These are phyloP conservation scores for Choreutis nemorana DNA, from an alignment of 2,888 invertebrate species.

Conservation along the genomic window DNA sequence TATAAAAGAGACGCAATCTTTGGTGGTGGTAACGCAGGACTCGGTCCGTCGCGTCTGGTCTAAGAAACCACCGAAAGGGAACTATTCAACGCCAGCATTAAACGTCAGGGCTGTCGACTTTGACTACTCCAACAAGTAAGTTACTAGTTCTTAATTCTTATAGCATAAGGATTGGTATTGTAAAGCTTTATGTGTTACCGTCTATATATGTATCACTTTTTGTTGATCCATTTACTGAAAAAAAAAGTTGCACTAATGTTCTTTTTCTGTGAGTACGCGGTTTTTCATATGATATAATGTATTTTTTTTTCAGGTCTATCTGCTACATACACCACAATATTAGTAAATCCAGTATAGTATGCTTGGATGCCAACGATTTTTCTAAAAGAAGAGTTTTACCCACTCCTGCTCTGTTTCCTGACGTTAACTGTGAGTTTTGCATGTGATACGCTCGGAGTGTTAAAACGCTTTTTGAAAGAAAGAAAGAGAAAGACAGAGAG, in stretches of 20 bases:
- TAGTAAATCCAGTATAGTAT: conserved; percentile 64
- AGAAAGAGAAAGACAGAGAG: no score
- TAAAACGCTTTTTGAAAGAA: no score
- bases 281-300: background rate
- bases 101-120: conserved; percentile 48
- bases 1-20: conserved; percentile 64
- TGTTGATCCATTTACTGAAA: no score
- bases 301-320: conserved; percentile 44
- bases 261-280: no score
- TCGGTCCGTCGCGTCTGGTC: conserved; percentile 69
- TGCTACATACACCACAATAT: conserved; percentile 77
- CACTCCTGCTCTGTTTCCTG: conserved; percentile 68
- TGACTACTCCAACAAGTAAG: conserved; percentile 39
- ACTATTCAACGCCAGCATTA: conserved; percentile 39
- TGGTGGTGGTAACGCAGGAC: conserved; percentile 73
- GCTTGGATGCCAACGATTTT: conserved; percentile 73
- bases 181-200: no score
- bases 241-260: no score
- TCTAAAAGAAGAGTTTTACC: conserved; percentile 65
- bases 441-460: no score
- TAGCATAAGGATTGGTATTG: no score
- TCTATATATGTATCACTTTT: no score
- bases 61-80: conserved; percentile 21
- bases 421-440: conserved; percentile 71
- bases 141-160: no score